These are phyloP conservation scores for Phaenicophaeus curvirostris DNA, from an alignment of 2,797 vertebrate genomes.

Conservation along the genomic window DNA sequence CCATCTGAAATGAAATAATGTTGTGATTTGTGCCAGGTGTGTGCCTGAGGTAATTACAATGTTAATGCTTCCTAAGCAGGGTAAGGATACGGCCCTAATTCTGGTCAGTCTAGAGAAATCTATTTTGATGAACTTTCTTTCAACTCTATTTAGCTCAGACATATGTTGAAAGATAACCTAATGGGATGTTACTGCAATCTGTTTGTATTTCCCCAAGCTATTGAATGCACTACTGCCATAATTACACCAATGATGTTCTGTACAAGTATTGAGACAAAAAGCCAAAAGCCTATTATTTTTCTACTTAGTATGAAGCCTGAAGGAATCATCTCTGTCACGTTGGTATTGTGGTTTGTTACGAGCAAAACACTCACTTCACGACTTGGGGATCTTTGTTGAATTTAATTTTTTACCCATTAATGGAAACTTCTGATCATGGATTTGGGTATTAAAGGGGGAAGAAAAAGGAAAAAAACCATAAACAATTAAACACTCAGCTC, in stretches of 20 bases:
- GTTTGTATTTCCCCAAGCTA: constrained; percentile 13
- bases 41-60: constrained; percentile 33
- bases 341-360: neutral
- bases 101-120: constrained; percentile 29
- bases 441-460: neutral
- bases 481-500: neutral
- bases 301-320: neutral
- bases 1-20: constrained; percentile 27
- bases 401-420: neutral
- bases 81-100: neutral
- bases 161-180: constrained; percentile 11
- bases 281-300: neutral
- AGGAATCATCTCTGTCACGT: neutral
- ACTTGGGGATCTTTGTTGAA: neutral
- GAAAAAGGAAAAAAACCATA: neutral
- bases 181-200: neutral
- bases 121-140: constrained; percentile 37
- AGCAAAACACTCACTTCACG: neutral
- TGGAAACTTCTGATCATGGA: neutral
- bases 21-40: constrained; percentile 44
- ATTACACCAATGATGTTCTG: neutral
- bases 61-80: neutral
- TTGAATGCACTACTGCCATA: neutral
- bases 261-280: neutral
- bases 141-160: constrained; percentile 30